Base-by-base conservation (phyloP, 1,140 invertebrate genomes). In the Homarus americanus region DNA sequence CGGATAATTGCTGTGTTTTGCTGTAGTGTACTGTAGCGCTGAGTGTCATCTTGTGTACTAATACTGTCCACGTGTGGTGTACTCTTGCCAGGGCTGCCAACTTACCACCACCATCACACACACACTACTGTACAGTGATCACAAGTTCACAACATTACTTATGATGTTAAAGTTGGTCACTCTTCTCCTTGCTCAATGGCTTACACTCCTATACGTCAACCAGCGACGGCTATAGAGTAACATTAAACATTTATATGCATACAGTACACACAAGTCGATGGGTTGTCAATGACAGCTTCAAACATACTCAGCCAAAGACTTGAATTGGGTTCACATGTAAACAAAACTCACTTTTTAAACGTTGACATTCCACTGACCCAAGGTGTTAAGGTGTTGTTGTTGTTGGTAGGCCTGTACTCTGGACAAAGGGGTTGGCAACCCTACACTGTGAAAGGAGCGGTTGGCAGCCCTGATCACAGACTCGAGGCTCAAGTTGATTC, bases 401-500 rank as follows among this genome's bases (percentile, higher is more conserved):
- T 17, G 53, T 83, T 76, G 84, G 44, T 44, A 86, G 73, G 9
- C 41, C 69, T 78, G 83, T 24, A 53, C 28, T 20, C 49, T 34
- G 53, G 20, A 1, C n/a, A n/a, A 3, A 20, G 24, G 53, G 10
- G 53, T 58, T 58, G 53, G 17, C 53, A 58, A 20, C 53, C 53
- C 10, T 20, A 20, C 53, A 58, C 17, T 49, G 5, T 49, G 44
- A 49, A 4, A 75, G n/a, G 66, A 28, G 72, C 20, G 12, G 79
- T 82, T 58, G 49, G 49, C 79, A 82, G 49, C n/a, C 79, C 53
- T 66, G 44, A 41, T 9, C 49, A 58, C 32, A 34, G 49, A n/a
- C 80, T 66, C 17, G 17, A 36, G 80, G 86, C 76, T 72, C 24
- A 41, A 44, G 58, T 36, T 88, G 86, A 88, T 40, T 79, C 75